Percentiles rank a stretch among this genome's conserved stretches.
phyloP scores from a whole-genome alignment of 2,888 invertebrate genomes.

The Stenolophus ochropezus region DNA sequence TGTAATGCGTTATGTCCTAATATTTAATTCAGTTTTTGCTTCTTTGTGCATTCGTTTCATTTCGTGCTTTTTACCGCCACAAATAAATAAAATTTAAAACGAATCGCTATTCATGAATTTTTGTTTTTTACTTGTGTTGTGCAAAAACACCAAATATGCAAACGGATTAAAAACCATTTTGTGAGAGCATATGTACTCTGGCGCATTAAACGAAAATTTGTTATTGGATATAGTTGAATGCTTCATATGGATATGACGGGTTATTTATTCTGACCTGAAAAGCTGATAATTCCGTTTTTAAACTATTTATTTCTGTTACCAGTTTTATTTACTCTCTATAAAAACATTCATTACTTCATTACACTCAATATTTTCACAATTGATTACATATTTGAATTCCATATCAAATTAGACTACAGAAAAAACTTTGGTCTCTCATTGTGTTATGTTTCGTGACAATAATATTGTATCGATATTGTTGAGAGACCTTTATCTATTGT shows the following conservation, averaged over 20 bases:
- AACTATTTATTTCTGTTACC: neutral
- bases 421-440: too few relatives aligned
- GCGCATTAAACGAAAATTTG: constrained; percentile 14
- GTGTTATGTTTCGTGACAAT: too few relatives aligned
- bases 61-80: constrained; percentile 25
- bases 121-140: constrained; percentile 15
- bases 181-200: constrained; percentile 16
- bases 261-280: constrained; percentile 7
- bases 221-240: constrained; percentile 5
- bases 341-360: too few relatives aligned
- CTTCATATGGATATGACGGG: neutral
- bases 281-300: neutral
- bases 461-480: too few relatives aligned
- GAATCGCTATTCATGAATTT: constrained; percentile 44
- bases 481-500: too few relatives aligned
- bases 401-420: too few relatives aligned
- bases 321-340: neutral
- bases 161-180: constrained; percentile 33
- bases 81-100: constrained; percentile 45
- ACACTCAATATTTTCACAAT: too few relatives aligned
- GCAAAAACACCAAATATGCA: constrained; percentile 25
- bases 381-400: too few relatives aligned
- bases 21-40: constrained; percentile 46
- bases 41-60: constrained; percentile 40
- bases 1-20: constrained; percentile 42